Evolutionary conservation across 2,888 invertebrate species (phyloP), one percentile per base, ranked within the genome.

Genomic region (Azorinus chamasolen): DNA sequence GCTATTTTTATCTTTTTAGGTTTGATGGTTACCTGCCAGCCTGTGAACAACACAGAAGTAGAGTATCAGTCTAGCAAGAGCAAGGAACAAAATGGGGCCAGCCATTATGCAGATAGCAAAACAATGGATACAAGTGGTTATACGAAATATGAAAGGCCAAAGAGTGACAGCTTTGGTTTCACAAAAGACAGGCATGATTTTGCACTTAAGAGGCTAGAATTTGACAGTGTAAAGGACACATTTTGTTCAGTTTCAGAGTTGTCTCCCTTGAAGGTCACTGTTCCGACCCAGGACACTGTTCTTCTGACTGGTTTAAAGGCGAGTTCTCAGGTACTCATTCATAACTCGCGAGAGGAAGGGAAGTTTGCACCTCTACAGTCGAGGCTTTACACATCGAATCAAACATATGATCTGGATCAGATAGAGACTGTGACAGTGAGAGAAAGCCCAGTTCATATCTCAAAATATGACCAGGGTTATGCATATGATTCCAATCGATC

Each of bases 1-100:
- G n/a, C n/a, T n/a, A n/a, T 32, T 6, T 32, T 32, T 32, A 10
- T 22, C 25, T 39, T 70, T 79, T 10, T 75, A 89, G 89, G 88
- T 54, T 68, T 89, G 66, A 85, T 87, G 63, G 89, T 89, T 16
- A 80, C 88, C 59, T 89, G 89, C 73, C 88, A 87, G 46, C 89
- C 89, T 4, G 88, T 89, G 25, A 72, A 72, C 57, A 63, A 59
- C 16, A 50, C 59, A 41, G 72, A 78, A 37, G 46, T 51, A 0
- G 57, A 69, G 22, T 39, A 46, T 22, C 64, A 66, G 37, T 48
- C 48, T 6, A 48, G 61, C 18, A 43, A 59, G 12, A 25, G 53
- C n/a, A 39, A 39, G 20, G 54, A 64, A 51, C 68, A 64, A 39
- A 72, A 72, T 41, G 66, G 62, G 20, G 62, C 51, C 22, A 53